Evolutionary conservation across 1,140 invertebrate species (phyloP).

Genomic region (Pachypsylla venusta): DNA sequence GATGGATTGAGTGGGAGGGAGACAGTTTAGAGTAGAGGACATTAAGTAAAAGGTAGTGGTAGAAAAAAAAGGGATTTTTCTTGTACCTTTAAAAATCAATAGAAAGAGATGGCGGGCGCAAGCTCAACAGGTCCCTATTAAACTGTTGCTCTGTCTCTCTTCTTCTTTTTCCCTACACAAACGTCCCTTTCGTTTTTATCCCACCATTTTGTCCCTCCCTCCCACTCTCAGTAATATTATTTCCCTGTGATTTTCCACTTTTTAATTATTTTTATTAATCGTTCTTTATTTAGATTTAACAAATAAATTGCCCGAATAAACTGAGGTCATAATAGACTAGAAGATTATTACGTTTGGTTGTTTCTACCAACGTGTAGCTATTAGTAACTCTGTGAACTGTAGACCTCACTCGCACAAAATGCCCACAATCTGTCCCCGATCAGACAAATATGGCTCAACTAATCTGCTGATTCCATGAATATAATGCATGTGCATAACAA

Average conservation of each 20-base stretch:
- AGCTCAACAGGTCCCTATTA: not conserved
- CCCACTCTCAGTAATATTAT: not conserved
- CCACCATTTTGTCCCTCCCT: not conserved
- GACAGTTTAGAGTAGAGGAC: not conserved
- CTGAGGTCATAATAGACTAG: no score
- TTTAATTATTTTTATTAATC: no score
- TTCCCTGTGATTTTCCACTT: not conserved
- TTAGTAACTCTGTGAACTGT: no score
- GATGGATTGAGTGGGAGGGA: not conserved
- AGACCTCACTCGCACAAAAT: no score
- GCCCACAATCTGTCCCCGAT: no score
- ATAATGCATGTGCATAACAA: no score
- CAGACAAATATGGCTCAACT: no score
- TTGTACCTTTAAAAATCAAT: constrained; percentile 7
- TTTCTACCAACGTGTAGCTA: no score
- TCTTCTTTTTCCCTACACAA: not conserved
- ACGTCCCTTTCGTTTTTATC: not conserved
- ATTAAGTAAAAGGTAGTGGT: not conserved
- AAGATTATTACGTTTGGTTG: no score
- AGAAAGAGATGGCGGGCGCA: not conserved
- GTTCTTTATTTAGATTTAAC: no score
- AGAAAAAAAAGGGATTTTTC: not conserved
- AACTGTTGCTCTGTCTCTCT: constrained; percentile 1
- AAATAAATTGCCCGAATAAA: no score
- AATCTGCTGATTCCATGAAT: no score